phyloP scores from a whole-genome alignment of 2,888 invertebrate genomes.

The Catocala sponsa region DNA sequence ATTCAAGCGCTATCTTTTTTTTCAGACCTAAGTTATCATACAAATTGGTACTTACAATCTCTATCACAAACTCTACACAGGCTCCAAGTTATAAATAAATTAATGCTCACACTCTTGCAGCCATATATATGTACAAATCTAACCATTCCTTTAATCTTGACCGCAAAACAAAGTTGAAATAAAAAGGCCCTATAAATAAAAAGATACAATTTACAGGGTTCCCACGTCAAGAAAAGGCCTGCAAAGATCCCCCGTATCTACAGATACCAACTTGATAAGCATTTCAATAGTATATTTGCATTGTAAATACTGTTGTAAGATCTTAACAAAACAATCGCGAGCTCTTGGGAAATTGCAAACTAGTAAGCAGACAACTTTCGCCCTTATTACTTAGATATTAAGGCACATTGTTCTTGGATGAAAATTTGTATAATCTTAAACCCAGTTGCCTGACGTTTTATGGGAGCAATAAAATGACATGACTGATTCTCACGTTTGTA shows the following conservation, averaged over 20 bases:
- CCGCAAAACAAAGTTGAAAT: constrained; percentile 1
- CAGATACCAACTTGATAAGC: constrained; percentile 42
- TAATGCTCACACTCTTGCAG: background rate
- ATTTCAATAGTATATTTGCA: constrained; percentile 30
- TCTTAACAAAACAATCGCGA: constrained; percentile 27
- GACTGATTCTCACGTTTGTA: constrained; percentile 41
- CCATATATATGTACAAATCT: background rate
- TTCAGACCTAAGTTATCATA: background rate
- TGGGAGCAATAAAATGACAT: constrained; percentile 35
- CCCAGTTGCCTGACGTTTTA: constrained; percentile 37
- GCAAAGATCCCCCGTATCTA: constrained; percentile 20
- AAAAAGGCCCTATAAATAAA: constrained; percentile 5
- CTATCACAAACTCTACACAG: background rate
- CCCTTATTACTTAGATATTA: constrained; percentile 38
- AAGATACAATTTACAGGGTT: constrained; percentile 20
- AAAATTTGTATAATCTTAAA: constrained; percentile 34
- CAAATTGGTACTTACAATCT: background rate
- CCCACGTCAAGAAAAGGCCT: constrained; percentile 34
- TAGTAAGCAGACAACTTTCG: constrained; percentile 30
- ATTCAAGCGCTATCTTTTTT: background rate
- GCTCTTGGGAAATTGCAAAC: constrained; percentile 29
- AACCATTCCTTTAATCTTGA: background rate
- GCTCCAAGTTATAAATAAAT: background rate
- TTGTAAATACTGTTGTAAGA: constrained; percentile 46
- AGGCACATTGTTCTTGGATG: constrained; percentile 21